Evolutionary conservation across 2,797 vertebrate genomes (phyloP).

Genomic region (Oreochromis grahami): DNA sequence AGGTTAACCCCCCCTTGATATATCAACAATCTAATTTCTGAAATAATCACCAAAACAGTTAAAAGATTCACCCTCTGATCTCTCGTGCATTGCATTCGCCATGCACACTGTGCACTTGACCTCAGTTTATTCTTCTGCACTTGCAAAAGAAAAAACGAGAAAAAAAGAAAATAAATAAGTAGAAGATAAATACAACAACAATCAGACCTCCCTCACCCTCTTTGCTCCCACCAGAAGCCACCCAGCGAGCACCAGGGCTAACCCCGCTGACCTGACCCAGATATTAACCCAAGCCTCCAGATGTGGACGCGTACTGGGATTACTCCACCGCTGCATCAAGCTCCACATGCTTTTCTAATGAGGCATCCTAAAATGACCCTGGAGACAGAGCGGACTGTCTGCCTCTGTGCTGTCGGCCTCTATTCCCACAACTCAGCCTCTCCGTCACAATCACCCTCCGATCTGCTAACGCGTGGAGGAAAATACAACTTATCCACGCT

Average conservation of each 20-base stretch:
- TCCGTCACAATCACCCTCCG: neutral
- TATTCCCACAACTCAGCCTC: conserved; percentile 12
- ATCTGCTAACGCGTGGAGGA: neutral
- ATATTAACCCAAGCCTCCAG: conserved; percentile 80
- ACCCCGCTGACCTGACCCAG: conserved; percentile 77
- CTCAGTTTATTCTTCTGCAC: neutral
- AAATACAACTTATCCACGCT: neutral
- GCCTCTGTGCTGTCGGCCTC: conserved; percentile 20
- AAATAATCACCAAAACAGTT: conserved; percentile 19
- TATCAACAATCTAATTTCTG: conserved; percentile 25
- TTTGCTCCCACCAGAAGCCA: conserved; percentile 58
- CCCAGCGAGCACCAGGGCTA: conserved; percentile 58
- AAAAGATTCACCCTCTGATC: conserved; percentile 1
- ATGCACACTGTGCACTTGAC: conserved; percentile 16
- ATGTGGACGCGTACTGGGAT: conserved; percentile 75
- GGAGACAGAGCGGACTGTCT: conserved; percentile 50
- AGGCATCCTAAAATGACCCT: conserved; percentile 73
- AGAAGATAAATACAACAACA: conserved; percentile 2
- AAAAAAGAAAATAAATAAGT: neutral
- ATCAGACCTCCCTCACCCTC: conserved; percentile 18
- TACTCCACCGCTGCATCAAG: conserved; percentile 71
- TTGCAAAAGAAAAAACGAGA: neutral
- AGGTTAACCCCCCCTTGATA: conserved; percentile 16
- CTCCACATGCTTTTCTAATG: conserved; percentile 74
- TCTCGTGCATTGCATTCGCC: neutral